phyloP scores from a whole-genome alignment of 2,888 invertebrate genomes.

The Xestia sexstrigata region DNA sequence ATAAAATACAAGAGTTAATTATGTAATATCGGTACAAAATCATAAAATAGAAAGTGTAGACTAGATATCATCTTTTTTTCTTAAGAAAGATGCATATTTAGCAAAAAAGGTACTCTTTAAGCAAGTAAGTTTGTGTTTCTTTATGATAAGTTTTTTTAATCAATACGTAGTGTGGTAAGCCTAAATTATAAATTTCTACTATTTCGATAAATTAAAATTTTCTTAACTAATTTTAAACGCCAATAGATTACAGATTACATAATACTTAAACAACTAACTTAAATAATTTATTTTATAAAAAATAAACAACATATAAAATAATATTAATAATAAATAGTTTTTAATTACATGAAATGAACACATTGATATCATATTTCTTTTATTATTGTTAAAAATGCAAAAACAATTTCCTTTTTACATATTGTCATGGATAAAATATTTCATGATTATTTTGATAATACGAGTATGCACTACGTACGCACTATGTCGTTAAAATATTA shows the following conservation, averaged over 20 bases:
- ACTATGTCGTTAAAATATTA: too few relatives aligned
- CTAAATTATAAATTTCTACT: slow-evolving; percentile 50
- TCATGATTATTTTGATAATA: slow-evolving; percentile 16
- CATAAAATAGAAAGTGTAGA: not conserved
- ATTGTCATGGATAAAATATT: slow-evolving; percentile 55
- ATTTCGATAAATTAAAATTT: slow-evolving; percentile 53
- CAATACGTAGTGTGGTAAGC: slow-evolving; percentile 15
- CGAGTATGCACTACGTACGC: too few relatives aligned
- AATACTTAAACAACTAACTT: slow-evolving; percentile 63
- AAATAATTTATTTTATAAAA: slow-evolving; percentile 55
- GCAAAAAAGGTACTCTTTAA: too few relatives aligned
- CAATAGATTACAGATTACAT: slow-evolving; percentile 61
- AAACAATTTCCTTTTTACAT: slow-evolving; percentile 6
- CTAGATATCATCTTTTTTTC: not conserved
- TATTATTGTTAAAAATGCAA: slow-evolving; percentile 26
- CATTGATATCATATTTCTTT: slow-evolving; percentile 56
- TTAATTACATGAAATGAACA: slow-evolving; percentile 70
- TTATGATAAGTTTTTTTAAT: not conserved
- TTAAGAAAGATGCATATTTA: not conserved
- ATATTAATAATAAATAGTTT: slow-evolving; percentile 64
- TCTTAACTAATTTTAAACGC: slow-evolving; percentile 49
- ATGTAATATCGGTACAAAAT: not conserved
- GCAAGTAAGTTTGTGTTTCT: not conserved
- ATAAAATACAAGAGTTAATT: too few relatives aligned
- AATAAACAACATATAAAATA: slow-evolving; percentile 68